Conservation (phyloP, 2,113 vertebrate species). For the Corythornis madagascariensis region DNA sequence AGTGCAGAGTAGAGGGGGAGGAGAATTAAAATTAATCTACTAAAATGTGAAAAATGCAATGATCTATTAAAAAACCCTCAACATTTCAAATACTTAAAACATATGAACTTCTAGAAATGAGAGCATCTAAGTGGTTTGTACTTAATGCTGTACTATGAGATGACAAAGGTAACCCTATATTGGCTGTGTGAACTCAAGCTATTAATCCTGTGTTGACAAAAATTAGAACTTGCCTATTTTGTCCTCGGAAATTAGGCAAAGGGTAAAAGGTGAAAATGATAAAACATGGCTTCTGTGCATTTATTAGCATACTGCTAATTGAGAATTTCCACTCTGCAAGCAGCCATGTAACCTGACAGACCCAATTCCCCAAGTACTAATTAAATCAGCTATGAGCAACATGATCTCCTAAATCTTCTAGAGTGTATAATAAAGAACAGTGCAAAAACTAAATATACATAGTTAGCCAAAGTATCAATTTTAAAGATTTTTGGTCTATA, state of each 20-base stretch:
- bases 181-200: not conserved
- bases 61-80: not conserved
- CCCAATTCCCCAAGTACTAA: slow-evolving; percentile 30
- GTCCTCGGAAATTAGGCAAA: slow-evolving; percentile 13
- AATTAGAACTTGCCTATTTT: not conserved
- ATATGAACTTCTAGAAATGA: not conserved
- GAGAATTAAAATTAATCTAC: not conserved
- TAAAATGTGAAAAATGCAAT: not conserved
- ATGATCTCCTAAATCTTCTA: not conserved
- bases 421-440: not conserved
- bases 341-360: slow-evolving; percentile 12
- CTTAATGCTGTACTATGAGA: not conserved
- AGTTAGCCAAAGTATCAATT: not conserved
- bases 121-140: not conserved
- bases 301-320: slow-evolving; percentile 53
- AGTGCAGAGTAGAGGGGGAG: no score
- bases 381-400: slow-evolving; percentile 21
- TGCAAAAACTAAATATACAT: not conserved
- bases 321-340: slow-evolving; percentile 34
- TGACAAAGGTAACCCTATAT: not conserved
- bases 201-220: slow-evolving; percentile 25
- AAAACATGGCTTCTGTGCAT: slow-evolving; percentile 23
- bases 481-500: not conserved
- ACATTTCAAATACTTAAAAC: not conserved
- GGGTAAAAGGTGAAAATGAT: slow-evolving; percentile 49